Evolutionary conservation across 2,797 vertebrate genomes (phyloP).

Genomic region (Scleropages formosus): DNA sequence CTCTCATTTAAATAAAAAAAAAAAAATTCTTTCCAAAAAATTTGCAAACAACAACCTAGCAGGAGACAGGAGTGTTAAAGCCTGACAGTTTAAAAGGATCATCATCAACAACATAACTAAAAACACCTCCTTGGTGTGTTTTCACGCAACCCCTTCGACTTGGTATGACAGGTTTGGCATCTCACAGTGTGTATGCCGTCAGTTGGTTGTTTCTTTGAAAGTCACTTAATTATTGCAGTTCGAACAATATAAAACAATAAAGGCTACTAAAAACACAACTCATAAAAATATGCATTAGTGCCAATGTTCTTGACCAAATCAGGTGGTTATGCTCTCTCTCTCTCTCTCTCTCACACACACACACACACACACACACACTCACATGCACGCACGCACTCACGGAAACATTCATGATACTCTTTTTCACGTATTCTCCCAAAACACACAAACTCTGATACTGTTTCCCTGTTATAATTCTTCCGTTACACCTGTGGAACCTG

Average conservation of each 20-base stretch:
- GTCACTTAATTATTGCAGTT: slow-evolving; percentile 77
- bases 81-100: slow-evolving; percentile 78
- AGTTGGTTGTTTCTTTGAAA: slow-evolving; percentile 71
- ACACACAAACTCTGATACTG: slow-evolving; percentile 56
- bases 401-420: slow-evolving; percentile 42
- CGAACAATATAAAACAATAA: slow-evolving; percentile 69
- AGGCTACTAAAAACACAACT: slow-evolving; percentile 62
- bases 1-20: slow-evolving; percentile 77
- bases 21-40: slow-evolving; percentile 79
- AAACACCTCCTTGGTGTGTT: slow-evolving; percentile 71
- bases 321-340: neutral
- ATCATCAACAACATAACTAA: slow-evolving; percentile 72
- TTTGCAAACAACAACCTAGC: slow-evolving; percentile 77
- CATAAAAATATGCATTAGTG: slow-evolving; percentile 72
- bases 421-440: slow-evolving; percentile 43
- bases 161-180: slow-evolving; percentile 78
- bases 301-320: slow-evolving; percentile 66
- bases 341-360: slow-evolving; percentile 48
- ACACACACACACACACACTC: slow-evolving; percentile 70
- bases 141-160: slow-evolving; percentile 71
- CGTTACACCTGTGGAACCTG: slow-evolving; percentile 31
- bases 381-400: slow-evolving; percentile 64
- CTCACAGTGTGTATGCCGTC: slow-evolving; percentile 68
- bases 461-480: slow-evolving; percentile 52
- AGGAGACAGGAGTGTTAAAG: slow-evolving; percentile 81